phyloP scores from a whole-genome alignment of 2,797 vertebrate species.

The Enteromius mattozi region DNA sequence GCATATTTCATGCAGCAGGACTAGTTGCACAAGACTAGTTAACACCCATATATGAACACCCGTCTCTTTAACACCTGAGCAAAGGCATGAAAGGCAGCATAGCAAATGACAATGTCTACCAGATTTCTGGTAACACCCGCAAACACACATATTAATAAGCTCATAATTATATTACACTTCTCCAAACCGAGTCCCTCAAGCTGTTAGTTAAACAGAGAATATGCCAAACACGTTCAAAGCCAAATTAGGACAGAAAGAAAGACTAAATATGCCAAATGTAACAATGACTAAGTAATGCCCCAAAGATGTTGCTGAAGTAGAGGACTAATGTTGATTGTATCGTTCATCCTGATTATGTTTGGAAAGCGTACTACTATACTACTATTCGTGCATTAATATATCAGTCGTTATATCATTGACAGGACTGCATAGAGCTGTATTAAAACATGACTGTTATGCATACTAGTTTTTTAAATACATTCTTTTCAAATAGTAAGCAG shows the following conservation, averaged over 20 bases:
- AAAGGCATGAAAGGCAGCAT: slow-evolving; percentile 78
- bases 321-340: slow-evolving; percentile 34
- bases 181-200: slow-evolving; percentile 40
- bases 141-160: slow-evolving; percentile 61
- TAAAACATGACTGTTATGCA: background rate
- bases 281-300: slow-evolving; percentile 71
- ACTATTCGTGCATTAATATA: background rate
- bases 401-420: background rate
- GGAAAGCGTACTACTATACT: background rate
- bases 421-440: background rate
- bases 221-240: slow-evolving; percentile 36
- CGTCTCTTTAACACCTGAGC: slow-evolving; percentile 75
- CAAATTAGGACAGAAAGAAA: slow-evolving; percentile 23
- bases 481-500: background rate
- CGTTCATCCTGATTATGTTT: background rate
- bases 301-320: slow-evolving; percentile 70
- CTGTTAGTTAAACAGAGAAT: slow-evolving; percentile 37
- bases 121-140: slow-evolving; percentile 68
- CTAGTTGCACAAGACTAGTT: background rate
- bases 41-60: background rate
- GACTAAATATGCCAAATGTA: slow-evolving; percentile 10
- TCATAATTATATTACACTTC: slow-evolving; percentile 53
- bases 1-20: background rate
- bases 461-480: background rate
- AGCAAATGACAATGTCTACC: slow-evolving; percentile 80